Evolutionary conservation across 2,888 invertebrate genomes (phyloP), one percentile per base, ranked within the genome.

Genomic region (Cybosia mesomella): DNA sequence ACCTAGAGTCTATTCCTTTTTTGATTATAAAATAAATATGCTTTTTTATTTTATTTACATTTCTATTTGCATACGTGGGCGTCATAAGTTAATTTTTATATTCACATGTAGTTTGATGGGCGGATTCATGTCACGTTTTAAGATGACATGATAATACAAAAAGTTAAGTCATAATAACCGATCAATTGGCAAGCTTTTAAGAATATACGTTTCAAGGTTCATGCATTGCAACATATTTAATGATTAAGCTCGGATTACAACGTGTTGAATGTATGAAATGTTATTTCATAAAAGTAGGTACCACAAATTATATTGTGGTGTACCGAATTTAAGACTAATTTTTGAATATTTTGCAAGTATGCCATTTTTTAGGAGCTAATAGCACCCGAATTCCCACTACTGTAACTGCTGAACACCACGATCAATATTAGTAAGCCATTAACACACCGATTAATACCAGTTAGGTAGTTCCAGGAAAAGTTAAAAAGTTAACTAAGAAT

Each of bases 181-280:
- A 66, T 66, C 73, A 72, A 76, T 78, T 75, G 74, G 71, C 66
- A 71, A 75, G 72, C 66, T 73, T 67, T 72, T 71, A 68, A 71
- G 70, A 70, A 61, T 69, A 67, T 70, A 72, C 71, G 69, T 58
- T 71, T 76, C 74, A 76, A 77, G 80, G 74, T 53, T 49, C 57
- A 58, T 61, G 62, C 53, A n/a, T 70, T 70, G 58, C 66, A 32
- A 61, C 68, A 67, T 61, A 36, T 64, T 64, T 64, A 22, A 67
- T 66, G 36, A 53, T 66, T 67, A 71, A 69, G 67, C 67, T 61
- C 13, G 34, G 73, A 68, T 36, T 65, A 71, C 63, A 59, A 62
- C 24, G 53, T 18, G 18, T 60, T 49, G n/a, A 24, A 24, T 24
- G 7, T 0, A 18, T 18, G n/a, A 36, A 32, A 43, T 43, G 18